These are phyloP conservation scores for Montipora foliosa DNA, from an alignment of 64 coral and sea anemone species.

Conservation along the genomic window DNA sequence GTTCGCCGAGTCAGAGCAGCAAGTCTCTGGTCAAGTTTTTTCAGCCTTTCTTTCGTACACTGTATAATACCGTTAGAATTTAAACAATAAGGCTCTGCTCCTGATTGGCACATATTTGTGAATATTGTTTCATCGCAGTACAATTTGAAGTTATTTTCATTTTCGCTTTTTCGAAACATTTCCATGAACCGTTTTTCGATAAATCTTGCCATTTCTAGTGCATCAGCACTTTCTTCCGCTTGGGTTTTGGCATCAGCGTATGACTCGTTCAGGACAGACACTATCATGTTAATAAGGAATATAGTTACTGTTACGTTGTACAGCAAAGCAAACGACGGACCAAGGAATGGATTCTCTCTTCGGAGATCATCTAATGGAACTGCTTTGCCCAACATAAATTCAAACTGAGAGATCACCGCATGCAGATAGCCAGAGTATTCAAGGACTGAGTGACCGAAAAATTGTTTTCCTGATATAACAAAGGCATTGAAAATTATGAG, in stretches of 20 bases:
- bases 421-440: constrained; percentile 39
- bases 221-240: constrained; percentile 57
- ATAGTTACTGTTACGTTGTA: constrained; percentile 63
- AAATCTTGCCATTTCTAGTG: constrained; percentile 88
- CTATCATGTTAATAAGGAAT: constrained; percentile 81
- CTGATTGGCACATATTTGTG: background rate
- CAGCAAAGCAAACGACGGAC: constrained; percentile 57
- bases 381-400: constrained; percentile 74
- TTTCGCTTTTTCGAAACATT: background rate
- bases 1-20: background rate
- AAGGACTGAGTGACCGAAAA: constrained; percentile 53
- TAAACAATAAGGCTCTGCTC: background rate
- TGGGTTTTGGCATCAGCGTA: constrained; percentile 75
- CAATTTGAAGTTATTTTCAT: background rate
- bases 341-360: constrained; percentile 57
- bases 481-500: constrained; percentile 62
- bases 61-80: background rate
- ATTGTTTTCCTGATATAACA: constrained; percentile 21
- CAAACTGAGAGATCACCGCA: constrained; percentile 63
- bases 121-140: constrained; percentile 5
- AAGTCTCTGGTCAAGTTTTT: background rate
- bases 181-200: constrained; percentile 60
- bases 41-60: background rate
- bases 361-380: constrained; percentile 55
- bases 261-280: constrained; percentile 84